These are phyloP conservation scores for Pipistrellus pygmaeus DNA, from an alignment of 2,797 vertebrate genomes.

Conservation along the genomic window DNA sequence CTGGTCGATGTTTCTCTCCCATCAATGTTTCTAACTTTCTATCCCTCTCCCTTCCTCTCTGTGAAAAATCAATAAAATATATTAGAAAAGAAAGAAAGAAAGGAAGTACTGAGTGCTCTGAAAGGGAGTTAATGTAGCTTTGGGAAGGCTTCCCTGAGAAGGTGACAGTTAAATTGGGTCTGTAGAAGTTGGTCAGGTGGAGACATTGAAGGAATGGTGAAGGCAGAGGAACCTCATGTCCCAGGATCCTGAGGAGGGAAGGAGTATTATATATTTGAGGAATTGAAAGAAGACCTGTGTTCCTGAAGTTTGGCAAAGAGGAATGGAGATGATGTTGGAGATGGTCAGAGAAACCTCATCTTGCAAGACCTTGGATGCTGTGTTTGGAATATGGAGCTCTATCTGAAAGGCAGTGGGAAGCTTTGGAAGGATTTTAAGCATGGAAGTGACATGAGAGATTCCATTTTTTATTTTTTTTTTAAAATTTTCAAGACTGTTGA, in stretches of 20 bases:
- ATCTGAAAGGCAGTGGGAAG: not conserved
- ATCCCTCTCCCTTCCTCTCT: no score
- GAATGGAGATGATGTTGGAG: not conserved
- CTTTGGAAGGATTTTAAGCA: not conserved
- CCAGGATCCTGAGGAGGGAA: not conserved
- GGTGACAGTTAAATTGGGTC: not conserved
- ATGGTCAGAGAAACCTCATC: not conserved
- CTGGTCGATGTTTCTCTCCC: no score
- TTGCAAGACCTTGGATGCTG: not conserved
- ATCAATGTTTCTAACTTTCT: no score
- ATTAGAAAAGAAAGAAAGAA: not conserved
- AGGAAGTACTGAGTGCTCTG: not conserved
- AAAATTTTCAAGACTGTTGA: not conserved
- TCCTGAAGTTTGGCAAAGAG: not conserved
- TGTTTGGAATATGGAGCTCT: not conserved
- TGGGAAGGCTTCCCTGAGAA: not conserved
- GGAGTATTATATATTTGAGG: not conserved
- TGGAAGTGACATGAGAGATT: not conserved
- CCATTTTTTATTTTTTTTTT: not conserved
- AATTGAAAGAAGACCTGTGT: not conserved
- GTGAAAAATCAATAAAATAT: no score
- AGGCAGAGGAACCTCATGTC: not conserved
- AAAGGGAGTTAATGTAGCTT: not conserved
- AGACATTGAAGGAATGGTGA: not conserved
- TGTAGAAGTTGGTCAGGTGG: not conserved